Evolutionary conservation across 2,113 vertebrate genomes (phyloP).

Genomic region (Elachura formosa): DNA sequence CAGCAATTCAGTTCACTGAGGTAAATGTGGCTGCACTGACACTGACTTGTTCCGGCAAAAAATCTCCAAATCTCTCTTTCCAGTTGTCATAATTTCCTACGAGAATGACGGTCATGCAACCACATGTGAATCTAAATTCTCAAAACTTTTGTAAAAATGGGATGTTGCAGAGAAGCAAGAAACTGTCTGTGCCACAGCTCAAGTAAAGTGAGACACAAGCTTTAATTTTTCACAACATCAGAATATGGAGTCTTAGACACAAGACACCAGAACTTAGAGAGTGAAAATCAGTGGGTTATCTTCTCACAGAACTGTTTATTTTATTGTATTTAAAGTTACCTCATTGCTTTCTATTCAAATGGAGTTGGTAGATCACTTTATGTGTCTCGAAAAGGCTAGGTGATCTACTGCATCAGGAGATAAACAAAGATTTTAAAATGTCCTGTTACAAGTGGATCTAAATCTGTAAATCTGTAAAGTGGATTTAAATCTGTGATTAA

Average conservation of each 20-base stretch:
- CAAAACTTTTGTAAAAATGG: not conserved
- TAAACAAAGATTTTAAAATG: not conserved
- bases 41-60: not conserved
- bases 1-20: not conserved
- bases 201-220: not conserved
- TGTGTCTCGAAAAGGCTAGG: not conserved
- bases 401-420: not conserved
- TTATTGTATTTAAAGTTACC: not conserved
- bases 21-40: not conserved
- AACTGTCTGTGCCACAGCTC: not conserved
- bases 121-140: not conserved
- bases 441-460: not conserved
- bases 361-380: not conserved
- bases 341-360: not conserved
- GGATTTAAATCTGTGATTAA: not conserved
- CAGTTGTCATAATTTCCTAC: not conserved
- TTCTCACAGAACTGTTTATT: not conserved
- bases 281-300: not conserved
- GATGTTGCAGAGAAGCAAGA: not conserved
- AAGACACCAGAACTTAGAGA: not conserved
- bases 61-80: not conserved
- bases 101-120: not conserved
- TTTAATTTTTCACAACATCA: not conserved
- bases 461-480: not conserved
- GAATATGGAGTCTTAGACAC: not conserved